A percentile compares a stretch with the other conserved stretches of the same genome.
These are phyloP conservation scores for Trisateles emortualis DNA, from an alignment of 2,888 invertebrate species.

Conservation along the genomic window DNA sequence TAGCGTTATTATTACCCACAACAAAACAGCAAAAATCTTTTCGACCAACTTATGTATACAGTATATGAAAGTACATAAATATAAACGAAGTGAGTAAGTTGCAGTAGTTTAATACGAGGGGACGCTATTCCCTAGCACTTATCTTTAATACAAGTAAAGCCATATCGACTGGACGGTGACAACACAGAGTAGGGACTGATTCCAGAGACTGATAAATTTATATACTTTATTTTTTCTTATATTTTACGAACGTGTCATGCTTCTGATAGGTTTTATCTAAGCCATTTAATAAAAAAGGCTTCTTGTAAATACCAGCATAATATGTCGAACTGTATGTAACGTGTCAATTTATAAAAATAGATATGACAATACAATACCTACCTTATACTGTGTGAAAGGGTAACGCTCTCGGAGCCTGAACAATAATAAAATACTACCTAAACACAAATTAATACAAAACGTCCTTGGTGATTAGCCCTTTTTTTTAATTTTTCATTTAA, in stretches of 20 bases:
- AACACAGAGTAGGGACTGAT: constrained; percentile 39
- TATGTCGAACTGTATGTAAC: background rate
- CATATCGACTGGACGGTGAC: constrained; percentile 53
- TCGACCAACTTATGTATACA: constrained; percentile 6
- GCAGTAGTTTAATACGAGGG: constrained; percentile 55
- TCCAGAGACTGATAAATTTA: constrained; percentile 10
- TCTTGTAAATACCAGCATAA: background rate
- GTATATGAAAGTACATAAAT: constrained; percentile 34
- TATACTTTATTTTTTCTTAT: background rate
- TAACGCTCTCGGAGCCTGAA: too few relatives aligned
- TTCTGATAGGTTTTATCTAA: background rate
- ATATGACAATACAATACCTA: too few relatives aligned
- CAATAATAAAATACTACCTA: too few relatives aligned
- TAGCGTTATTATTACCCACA: too few relatives aligned
- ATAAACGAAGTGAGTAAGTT: constrained; percentile 56
- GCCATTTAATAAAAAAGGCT: background rate
- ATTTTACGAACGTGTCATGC: background rate
- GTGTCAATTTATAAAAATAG: background rate
- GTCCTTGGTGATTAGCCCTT: too few relatives aligned
- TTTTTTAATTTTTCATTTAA: too few relatives aligned
- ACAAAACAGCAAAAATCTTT: too few relatives aligned
- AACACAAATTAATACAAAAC: too few relatives aligned
- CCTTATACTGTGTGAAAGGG: too few relatives aligned
- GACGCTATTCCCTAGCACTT: constrained; percentile 59
- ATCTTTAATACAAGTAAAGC: constrained; percentile 61